Evolutionary conservation across 2,113 vertebrate species (phyloP).

Genomic region (Hydrolagus affinis): DNA sequence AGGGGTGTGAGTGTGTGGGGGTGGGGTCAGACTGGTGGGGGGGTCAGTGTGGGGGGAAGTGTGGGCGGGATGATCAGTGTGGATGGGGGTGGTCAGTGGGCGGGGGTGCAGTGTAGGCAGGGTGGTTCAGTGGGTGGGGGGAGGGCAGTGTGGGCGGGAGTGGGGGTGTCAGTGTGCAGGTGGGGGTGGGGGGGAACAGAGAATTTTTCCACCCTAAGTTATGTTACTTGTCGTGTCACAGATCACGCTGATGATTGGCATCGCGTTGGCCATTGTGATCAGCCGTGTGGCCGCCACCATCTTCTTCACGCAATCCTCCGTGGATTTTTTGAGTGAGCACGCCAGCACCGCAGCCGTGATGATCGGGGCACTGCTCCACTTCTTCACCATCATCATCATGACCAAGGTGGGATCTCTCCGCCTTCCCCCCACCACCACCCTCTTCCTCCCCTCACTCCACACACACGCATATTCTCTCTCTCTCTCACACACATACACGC

Average conservation of each 20-base stretch:
- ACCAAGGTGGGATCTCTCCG: slow-evolving; percentile 53
- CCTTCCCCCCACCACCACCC: no score
- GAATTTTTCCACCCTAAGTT: background rate
- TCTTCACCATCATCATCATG: slow-evolving; percentile 76
- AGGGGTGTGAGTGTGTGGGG: no score
- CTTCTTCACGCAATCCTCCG: slow-evolving; percentile 43
- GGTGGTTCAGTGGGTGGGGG: no score
- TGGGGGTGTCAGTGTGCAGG: background rate
- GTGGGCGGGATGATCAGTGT: background rate
- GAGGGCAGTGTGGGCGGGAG: no score
- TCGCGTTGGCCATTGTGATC: slow-evolving; percentile 70
- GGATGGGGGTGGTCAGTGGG: background rate
- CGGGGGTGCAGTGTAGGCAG: background rate
- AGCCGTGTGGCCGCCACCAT: slow-evolving; percentile 64
- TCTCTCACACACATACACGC: background rate
- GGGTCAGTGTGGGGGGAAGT: no score
- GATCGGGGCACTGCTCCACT: slow-evolving; percentile 76
- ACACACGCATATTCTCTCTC: background rate
- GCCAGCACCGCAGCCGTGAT: slow-evolving; percentile 58
- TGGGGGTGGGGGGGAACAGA: background rate
- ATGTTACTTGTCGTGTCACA: slow-evolving; percentile 40
- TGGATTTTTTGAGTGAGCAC: slow-evolving; percentile 49
- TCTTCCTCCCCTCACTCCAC: background rate
- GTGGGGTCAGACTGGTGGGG: no score
- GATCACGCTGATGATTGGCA: slow-evolving; percentile 70